Conservation (phyloP, 2,888 invertebrate genomes). For the Epiperipatus broadwayi region DNA sequence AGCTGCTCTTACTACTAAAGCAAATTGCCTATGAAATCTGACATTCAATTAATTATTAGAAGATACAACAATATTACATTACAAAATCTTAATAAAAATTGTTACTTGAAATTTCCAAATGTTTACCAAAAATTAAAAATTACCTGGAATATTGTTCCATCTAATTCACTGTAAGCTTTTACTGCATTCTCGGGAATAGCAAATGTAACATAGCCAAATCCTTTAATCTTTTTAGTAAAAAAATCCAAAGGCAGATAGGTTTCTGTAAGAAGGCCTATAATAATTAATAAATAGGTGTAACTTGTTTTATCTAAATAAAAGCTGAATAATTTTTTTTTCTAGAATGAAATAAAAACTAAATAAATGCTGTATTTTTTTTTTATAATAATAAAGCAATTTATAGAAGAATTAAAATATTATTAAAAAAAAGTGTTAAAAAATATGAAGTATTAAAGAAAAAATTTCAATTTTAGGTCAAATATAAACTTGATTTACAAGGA, state of each 20-base stretch:
- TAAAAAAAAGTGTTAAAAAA: background rate
- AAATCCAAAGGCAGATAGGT: constrained; percentile 71
- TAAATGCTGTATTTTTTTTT: no score
- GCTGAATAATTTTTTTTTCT: no score
- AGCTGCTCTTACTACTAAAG: no score
- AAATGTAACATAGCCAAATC: constrained; percentile 78
- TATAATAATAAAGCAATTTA: background rate
- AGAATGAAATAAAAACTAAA: no score
- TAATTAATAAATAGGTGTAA: constrained; percentile 10
- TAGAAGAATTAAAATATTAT: background rate
- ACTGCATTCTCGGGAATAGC: constrained; percentile 89
- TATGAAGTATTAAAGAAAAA: no score
- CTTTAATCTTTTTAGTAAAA: constrained; percentile 59
- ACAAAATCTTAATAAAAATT: no score
- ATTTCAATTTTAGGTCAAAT: no score
- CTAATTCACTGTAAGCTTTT: constrained; percentile 62
- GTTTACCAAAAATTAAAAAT: background rate
- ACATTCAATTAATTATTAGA: no score
- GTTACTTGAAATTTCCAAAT: no score
- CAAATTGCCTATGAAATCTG: no score
- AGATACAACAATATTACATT: no score
- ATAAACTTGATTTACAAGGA: no score
- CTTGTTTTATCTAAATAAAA: background rate
- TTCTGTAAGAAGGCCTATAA: constrained; percentile 59
- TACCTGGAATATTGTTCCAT: constrained; percentile 62